Base-by-base conservation (phyloP, 2,113 vertebrate genomes). In the Willisornis vidua region DNA sequence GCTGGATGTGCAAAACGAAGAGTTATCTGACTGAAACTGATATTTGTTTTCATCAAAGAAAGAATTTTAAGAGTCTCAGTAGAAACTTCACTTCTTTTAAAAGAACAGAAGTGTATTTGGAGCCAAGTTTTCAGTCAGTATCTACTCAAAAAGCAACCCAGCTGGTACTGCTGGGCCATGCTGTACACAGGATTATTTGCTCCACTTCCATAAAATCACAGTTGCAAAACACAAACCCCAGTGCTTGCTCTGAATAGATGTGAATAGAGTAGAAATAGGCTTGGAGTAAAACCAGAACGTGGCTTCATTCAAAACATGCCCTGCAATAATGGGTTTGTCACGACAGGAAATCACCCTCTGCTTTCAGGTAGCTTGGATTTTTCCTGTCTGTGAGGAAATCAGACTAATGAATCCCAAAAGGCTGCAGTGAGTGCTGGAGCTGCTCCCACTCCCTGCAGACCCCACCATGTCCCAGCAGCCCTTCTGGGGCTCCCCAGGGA, bases 181-280 rank as follows among this genome's bases (percentile, higher is more conserved):
- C 59, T 71, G 48, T 16, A 54, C 6, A 71, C 46, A n/a, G 35
- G 68, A 70, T 76, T 89, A 72, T 77, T 82, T 85, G 33, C 22
- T 87, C 58, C 33, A 72, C 39, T 68, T 46, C 67, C 68, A 63
- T 83, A 81, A 96, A 90, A 71, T 14, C 79, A 28, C 75, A 89
- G 58, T 33, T 84, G 73, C 61, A 87, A 93, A 87, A 85, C 48
- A 91, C 89, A 94, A 94, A 61, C 7, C 74, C 67, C 73, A 35
- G 20, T 12, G 41, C 49, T 88, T 26, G 48, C 85, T 93, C 55
- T 90, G 85, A 89, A 68, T 29, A n/a, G 63, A 75, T 0, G 58
- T 18, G 16, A 79, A 23, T 22, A 61, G 39, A 6, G 37, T 9
- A 70, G 61, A 87, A 92, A 90, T 2, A 61, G 85, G 52, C 65